phyloP scores from a whole-genome alignment of 2,113 vertebrate genomes.

The Fregetta grallaria region DNA sequence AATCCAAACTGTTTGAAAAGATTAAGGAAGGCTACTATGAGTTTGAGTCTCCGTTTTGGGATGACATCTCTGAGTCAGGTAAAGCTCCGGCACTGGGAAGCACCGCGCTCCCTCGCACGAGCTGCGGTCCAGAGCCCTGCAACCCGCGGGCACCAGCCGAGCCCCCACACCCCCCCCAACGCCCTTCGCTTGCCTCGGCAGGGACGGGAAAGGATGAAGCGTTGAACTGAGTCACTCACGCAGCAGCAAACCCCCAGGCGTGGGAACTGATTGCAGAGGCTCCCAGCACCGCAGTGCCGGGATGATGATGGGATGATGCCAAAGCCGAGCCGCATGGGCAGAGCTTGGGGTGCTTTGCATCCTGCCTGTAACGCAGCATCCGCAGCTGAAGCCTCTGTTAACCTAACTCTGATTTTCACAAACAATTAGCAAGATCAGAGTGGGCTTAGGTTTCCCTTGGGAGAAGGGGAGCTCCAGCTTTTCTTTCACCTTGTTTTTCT shows the following conservation, averaged over 20 bases:
- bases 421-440: background rate
- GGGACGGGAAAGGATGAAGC: background rate
- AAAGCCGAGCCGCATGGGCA: background rate
- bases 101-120: accelerated
- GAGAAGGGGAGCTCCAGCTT: background rate
- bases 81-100: background rate
- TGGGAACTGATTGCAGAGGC: background rate
- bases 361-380: background rate
- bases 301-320: background rate
- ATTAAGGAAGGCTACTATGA: conserved; percentile 91
- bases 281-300: background rate
- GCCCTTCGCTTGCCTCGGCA: accelerated
- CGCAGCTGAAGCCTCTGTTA: background rate
- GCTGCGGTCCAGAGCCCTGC: background rate
- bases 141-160: accelerated
- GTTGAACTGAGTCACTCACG: background rate
- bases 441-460: background rate
- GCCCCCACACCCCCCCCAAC: background rate
- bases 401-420: background rate
- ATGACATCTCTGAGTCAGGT: conserved; percentile 93
- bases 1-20: conserved; percentile 90
- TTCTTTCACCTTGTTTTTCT: background rate
- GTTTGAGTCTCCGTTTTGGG: conserved; percentile 95
- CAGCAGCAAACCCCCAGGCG: background rate
- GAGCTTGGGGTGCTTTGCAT: too few relatives aligned